Base-by-base conservation (phyloP, 2,888 invertebrate species). In the Leuctra nigra region DNA sequence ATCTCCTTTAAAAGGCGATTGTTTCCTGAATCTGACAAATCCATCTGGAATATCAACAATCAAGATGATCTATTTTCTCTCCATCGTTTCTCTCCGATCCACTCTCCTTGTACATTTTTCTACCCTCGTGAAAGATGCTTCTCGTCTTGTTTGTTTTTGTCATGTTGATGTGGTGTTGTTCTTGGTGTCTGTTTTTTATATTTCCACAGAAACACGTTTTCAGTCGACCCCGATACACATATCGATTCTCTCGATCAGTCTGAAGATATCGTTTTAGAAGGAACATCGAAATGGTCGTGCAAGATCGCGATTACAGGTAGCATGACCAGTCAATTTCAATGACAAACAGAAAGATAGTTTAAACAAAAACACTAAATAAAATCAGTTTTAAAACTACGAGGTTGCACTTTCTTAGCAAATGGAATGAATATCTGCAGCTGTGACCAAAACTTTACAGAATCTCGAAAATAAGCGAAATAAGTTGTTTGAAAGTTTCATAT, bases 221-320 rank as follows among this genome's bases (percentile, higher is more conserved):
- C 86, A 84, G 91, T 93, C 86, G 92, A 92, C 80, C 91, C 93
- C 78, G 92, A 93, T 80, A 91, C 91, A 79, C 94, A 94, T 84
- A 91, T 93, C 81, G 93, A 93, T 85, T 91, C 91, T 79, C 86
- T 95, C 80, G 93, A 94, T 80, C 93, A 94, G 81, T 93, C 94
- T 74, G 91, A 96, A 82, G 89, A 88, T 81, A 88, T 91, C 81
- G 95, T 96, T 78, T 91, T 96, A 76, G 95, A 95, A 81, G 96
- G 96, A 79, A 96, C 95, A 72, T 95, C 95, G 77, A 95, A 96
- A 82, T 96, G 96, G 96, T 95, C 95, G 77, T 94, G 94, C 87
- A 96, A 96, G 87, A 93, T 96, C 83, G 94, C 94, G 78, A 95
- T 96, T 75, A 96, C 95, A 93, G 95, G 95, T 96, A 87, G 76